phyloP scores from a whole-genome alignment of 1,140 invertebrate genomes.

The Subanguina moxae region DNA sequence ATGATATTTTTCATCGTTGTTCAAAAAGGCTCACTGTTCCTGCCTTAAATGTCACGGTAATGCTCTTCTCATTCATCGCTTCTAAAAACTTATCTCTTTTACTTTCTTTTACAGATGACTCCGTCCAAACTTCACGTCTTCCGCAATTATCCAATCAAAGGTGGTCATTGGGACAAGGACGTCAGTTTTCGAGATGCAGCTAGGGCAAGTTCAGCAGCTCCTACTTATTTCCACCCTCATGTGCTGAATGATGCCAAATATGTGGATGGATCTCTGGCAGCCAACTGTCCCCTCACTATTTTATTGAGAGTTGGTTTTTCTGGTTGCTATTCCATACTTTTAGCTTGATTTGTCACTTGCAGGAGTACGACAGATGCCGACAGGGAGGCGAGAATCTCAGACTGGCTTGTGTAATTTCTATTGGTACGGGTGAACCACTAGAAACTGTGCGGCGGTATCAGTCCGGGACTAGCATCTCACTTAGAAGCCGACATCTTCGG shows the following conservation, averaged over 20 bases:
- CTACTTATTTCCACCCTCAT: constrained; percentile 54
- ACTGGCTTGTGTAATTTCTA: constrained; percentile 46
- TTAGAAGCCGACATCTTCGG: constrained; percentile 38
- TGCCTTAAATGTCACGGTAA: constrained; percentile 32
- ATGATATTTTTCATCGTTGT: constrained; percentile 40
- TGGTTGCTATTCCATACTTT: background rate
- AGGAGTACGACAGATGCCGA: constrained; percentile 48
- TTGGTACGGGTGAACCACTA: constrained; percentile 51
- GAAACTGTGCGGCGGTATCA: constrained; percentile 47
- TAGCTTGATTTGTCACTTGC: constrained; percentile 21
- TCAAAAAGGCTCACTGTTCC: constrained; percentile 45
- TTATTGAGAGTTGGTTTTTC: constrained; percentile 41
- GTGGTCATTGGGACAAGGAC: constrained; percentile 5
- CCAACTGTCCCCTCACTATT: constrained; percentile 51
- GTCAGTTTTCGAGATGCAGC: constrained; percentile 51
- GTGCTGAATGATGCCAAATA: constrained; percentile 30
- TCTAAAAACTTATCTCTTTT: constrained; percentile 44
- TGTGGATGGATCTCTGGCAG: constrained; percentile 52
- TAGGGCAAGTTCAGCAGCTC: constrained; percentile 49
- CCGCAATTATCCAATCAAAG: constrained; percentile 40
- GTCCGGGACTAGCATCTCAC: constrained; percentile 36
- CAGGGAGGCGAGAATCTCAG: constrained; percentile 35
- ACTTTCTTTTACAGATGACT: constrained; percentile 38
- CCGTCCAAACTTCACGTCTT: constrained; percentile 47
- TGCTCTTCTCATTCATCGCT: constrained; percentile 36